Evolutionary conservation across 1,140 invertebrate genomes (phyloP), one percentile per base, ranked within the genome.

Genomic region (Pogonomyrmex barbatus): DNA sequence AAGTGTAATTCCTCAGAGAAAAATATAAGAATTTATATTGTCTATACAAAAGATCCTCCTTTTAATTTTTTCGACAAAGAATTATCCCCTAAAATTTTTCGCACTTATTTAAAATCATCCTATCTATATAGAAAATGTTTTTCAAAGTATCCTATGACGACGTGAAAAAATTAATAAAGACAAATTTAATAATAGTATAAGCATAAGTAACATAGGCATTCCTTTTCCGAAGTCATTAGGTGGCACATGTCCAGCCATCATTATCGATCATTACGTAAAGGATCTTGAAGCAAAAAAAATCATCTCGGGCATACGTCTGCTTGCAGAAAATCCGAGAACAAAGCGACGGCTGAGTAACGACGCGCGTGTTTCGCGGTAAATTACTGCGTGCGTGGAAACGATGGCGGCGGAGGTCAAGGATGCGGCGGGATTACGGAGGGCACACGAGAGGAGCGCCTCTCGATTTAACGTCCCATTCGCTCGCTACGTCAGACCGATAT

Each of bases 321-420:
- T 83, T 50, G 68, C 54, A 83, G 68, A 75, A 83, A 83, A 83
- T 83, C 42, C 54, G 68, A 60, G 79, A 83, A 83, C 79, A 83
- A 75, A 83, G 79, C 68, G 79, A 75, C 45, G 79, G 54, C 79
- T 83, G 68, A 83, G 79, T 83, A 83, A 83, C 79, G 79, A 83
- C 54, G 68, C 68, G 79, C 68, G 68, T 83, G 79, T 83, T 83
- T 83, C 79, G 79, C 79, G 79, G 68, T 83, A 75, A 83, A 83
- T 83, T 83, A 83, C 79, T 60, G 79, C 68, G 68, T 75, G 79
- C 68, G 68, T 75, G 79, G 79, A 83, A 83, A 83, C 68, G 79
- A 83, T 60, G 79, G 54, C 54, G 79, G 54, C 68, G 68, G 30
- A 33, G 79, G 79, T 83, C 79, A 83, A 83, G 79, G 79, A 73